phyloP scores from a whole-genome alignment of 2,113 vertebrate species.

The Chrysemys picta region DNA sequence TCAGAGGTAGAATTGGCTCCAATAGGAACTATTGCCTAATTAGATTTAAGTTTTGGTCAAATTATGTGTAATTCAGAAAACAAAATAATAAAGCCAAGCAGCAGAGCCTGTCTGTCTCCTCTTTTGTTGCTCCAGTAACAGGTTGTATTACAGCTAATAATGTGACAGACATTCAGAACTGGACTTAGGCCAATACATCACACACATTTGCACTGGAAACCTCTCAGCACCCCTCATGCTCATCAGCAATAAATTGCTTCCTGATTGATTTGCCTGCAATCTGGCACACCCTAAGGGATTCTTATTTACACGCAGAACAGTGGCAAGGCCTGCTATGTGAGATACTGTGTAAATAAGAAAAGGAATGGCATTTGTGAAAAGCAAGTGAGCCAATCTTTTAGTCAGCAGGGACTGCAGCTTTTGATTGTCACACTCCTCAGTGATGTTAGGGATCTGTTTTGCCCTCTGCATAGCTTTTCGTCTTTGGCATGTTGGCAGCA shows the following conservation, averaged over 20 bases:
- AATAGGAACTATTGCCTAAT: slow-evolving; percentile 60
- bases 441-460: accelerated
- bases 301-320: background rate
- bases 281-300: background rate
- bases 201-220: background rate
- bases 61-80: slow-evolving; percentile 54
- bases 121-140: background rate
- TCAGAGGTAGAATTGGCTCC: slow-evolving; percentile 67
- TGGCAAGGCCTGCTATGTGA: background rate
- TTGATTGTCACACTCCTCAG: accelerated
- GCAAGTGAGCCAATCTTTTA: accelerated
- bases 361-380: accelerated
- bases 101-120: background rate
- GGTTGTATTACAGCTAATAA: background rate
- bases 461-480: background rate
- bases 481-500: accelerated
- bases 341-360: accelerated
- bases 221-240: accelerated
- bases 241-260: background rate
- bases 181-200: accelerated
- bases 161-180: background rate
- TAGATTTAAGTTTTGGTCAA: slow-evolving; percentile 60
- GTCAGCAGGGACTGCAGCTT: accelerated
- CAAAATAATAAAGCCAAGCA: slow-evolving; percentile 34
- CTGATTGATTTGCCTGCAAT: background rate